Evolutionary conservation across 2,113 vertebrate genomes (phyloP).

Genomic region (Gavialis gangeticus): DNA sequence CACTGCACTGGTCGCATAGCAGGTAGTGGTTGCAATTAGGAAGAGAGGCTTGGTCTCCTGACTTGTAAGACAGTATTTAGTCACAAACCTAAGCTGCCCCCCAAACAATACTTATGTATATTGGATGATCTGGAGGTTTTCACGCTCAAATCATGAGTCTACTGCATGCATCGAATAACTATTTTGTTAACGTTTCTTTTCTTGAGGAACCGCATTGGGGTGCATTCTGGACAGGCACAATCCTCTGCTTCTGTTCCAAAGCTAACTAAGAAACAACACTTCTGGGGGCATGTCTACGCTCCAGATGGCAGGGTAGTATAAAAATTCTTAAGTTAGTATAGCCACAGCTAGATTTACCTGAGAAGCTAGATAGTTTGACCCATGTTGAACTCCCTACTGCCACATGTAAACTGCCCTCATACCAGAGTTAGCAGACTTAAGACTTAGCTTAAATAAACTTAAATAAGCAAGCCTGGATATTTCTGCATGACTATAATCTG

Average conservation of each 20-base stretch:
- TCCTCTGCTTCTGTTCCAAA: too few species aligned
- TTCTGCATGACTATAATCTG: neutral
- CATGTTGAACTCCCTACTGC: neutral
- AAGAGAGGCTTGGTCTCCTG: neutral
- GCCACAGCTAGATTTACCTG: neutral
- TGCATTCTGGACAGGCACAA: neutral
- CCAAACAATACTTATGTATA: accelerated
- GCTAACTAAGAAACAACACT: too few species aligned
- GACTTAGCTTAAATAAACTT: neutral
- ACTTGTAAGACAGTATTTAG: neutral
- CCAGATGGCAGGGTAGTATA: too few species aligned
- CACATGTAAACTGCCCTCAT: neutral
- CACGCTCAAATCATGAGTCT: neutral
- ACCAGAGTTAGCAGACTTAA: neutral
- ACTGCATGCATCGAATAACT: neutral
- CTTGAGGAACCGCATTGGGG: neutral
- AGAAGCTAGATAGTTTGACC: neutral
- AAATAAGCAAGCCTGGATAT: neutral
- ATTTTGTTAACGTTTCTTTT: neutral
- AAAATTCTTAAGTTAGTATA: neutral
- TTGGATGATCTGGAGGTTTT: neutral
- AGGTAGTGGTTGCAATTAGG: neutral
- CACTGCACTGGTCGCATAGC: neutral
- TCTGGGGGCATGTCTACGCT: too few species aligned
- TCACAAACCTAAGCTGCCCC: neutral